Base-by-base conservation (phyloP, 1,140 invertebrate species). In the Drosophila orosa region DNA sequence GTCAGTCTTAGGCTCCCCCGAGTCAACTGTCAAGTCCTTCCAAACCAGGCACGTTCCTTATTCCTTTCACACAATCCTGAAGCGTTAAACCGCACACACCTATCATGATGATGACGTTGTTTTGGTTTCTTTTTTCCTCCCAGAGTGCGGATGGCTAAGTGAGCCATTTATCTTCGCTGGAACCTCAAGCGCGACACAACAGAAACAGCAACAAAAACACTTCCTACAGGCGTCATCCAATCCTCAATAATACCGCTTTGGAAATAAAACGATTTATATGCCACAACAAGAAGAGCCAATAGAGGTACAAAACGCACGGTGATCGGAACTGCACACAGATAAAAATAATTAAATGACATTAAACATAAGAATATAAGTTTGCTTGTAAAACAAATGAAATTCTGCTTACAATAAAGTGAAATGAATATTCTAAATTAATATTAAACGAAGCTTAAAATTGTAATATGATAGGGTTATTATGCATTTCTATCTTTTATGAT, bases 201-300 rank as follows among this genome's bases (percentile, higher is more conserved):
- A 89, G 67, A 57, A 80, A 55, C 40, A 74, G 27, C 37, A 63
- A 74, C 56, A 74, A 35, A 63, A 40, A 67, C 71, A 84, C 85
- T 89, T 84, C 83, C 84, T 86, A 83, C 84, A 86, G 80, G 76
- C 84, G 84, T 80, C 84, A 89, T 84, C 80, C 84, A 89, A 89
- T 89, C 80, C 76, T 82, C 84, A 89, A 89, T 84, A 86, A 86
- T 79, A 60, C 76, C 84, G 75, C 47, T 58, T 72, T 61, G 35
- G 40, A 89, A 89, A 90, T 84, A 91, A 91, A 91, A 86, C 89
- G 89, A 91, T 91, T 91, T 91, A 91, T 91, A 80, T 82, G 86
- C 73, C 84, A 74, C 77, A 66, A 42, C 59, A 80, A 66, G 62
- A 40, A 37, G 27, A 68, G 65, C 57, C 60, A 71, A 31, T 69